Conservation (phyloP, 2,888 invertebrate species). For the Ectobius pallidus region DNA sequence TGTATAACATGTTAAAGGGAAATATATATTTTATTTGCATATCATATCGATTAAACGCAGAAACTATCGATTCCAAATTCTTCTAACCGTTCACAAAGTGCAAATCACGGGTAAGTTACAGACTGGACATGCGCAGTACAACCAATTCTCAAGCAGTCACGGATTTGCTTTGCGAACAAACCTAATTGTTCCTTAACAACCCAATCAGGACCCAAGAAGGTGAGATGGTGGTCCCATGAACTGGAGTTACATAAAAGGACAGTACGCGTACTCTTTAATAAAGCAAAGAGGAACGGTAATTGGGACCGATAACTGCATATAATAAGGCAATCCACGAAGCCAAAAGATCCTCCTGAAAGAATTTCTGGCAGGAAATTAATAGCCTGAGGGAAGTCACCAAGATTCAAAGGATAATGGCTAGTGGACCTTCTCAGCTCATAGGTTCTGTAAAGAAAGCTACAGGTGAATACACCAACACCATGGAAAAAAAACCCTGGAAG, state of each 20-base stretch:
- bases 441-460: neutral
- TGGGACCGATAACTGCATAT: neutral
- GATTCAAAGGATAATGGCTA: neutral
- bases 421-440: neutral
- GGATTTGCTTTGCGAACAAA: too few species aligned
- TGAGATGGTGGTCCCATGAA: neutral
- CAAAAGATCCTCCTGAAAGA: neutral
- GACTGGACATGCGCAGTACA: too few species aligned
- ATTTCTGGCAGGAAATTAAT: neutral
- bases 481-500: neutral
- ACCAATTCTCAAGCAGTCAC: too few species aligned
- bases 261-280: neutral
- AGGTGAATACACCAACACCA: neutral
- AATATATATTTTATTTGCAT: too few species aligned
- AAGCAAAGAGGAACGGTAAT: too few species aligned
- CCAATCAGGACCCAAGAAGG: neutral
- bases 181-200: neutral
- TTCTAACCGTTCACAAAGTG: too few species aligned
- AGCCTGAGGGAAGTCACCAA: neutral
- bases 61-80: too few species aligned
- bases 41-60: too few species aligned
- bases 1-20: too few species aligned
- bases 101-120: too few species aligned
- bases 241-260: neutral
- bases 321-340: neutral